Evolutionary conservation across 1,140 invertebrate genomes (phyloP).

Genomic region (Papilio machaon): DNA sequence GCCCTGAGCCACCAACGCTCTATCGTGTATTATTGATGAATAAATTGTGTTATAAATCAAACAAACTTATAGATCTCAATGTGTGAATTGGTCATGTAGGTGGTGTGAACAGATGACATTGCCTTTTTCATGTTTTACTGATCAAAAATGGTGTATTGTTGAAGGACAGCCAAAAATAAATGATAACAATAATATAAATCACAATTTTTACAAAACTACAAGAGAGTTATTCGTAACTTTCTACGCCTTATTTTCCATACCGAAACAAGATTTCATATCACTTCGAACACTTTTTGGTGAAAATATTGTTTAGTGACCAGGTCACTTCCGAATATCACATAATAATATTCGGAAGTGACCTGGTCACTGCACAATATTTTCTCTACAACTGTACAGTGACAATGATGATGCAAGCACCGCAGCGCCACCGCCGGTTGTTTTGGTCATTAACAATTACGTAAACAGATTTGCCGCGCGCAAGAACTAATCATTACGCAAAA

Average conservation of each 20-base stretch:
- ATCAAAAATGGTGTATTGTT: background rate
- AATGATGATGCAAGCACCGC: constrained; percentile 18
- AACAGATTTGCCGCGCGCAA: background rate
- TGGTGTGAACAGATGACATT: background rate
- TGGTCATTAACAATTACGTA: constrained; percentile 28
- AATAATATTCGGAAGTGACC: constrained; percentile 13
- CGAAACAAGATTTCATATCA: background rate
- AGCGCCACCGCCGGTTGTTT: background rate
- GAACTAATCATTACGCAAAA: constrained; percentile 22
- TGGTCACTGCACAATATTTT: background rate
- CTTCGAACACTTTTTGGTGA: background rate
- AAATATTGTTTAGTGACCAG: background rate
- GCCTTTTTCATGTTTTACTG: background rate
- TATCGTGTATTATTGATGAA: background rate
- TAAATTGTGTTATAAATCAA: background rate
- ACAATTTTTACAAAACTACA: no score
- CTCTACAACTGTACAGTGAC: background rate
- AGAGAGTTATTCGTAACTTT: no score
- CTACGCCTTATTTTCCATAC: background rate
- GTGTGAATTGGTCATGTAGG: background rate
- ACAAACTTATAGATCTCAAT: background rate
- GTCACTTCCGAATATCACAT: constrained; percentile 14
- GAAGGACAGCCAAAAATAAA: background rate
- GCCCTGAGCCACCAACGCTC: no score
- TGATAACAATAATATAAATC: no score